phyloP scores from a whole-genome alignment of 2,797 vertebrate species.

The Morus bassanus region DNA sequence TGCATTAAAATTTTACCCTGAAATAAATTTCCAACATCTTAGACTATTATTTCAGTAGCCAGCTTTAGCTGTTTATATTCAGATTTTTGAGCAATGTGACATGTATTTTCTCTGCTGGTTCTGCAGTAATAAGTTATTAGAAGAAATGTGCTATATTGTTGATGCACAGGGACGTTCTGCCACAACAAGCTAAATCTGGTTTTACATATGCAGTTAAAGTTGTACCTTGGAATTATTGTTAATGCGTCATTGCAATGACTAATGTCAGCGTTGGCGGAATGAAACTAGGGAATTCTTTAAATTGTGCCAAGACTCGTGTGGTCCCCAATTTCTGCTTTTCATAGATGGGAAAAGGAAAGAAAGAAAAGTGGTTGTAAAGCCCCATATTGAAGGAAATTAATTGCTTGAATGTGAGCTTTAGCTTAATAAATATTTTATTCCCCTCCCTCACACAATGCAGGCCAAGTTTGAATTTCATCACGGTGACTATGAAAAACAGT shows the following conservation, averaged over 20 bases:
- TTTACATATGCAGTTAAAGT: neutral
- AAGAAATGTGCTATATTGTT: neutral
- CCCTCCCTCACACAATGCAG: conserved; percentile 65
- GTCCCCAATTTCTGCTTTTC: neutral
- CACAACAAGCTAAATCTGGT: neutral
- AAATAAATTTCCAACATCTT: neutral
- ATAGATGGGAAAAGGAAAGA: neutral
- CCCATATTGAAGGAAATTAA: neutral
- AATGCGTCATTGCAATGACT: neutral
- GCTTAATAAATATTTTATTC: neutral
- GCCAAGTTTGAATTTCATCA: conserved; percentile 99
- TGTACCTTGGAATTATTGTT: neutral
- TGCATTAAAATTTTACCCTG: neutral
- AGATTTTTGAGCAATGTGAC: neutral
- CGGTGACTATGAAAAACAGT: conserved; percentile 99
- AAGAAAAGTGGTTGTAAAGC: neutral
- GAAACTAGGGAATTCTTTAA: neutral
- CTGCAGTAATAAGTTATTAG: neutral
- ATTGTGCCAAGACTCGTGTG: neutral
- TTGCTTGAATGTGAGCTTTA: neutral
- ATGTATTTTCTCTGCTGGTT: neutral
- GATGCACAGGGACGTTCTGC: neutral
- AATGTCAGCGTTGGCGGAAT: neutral
- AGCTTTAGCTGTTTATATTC: neutral
- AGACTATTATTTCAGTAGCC: neutral